These are phyloP conservation scores for Electrophaes corylata DNA, from an alignment of 2,888 invertebrate genomes.

Conservation along the genomic window DNA sequence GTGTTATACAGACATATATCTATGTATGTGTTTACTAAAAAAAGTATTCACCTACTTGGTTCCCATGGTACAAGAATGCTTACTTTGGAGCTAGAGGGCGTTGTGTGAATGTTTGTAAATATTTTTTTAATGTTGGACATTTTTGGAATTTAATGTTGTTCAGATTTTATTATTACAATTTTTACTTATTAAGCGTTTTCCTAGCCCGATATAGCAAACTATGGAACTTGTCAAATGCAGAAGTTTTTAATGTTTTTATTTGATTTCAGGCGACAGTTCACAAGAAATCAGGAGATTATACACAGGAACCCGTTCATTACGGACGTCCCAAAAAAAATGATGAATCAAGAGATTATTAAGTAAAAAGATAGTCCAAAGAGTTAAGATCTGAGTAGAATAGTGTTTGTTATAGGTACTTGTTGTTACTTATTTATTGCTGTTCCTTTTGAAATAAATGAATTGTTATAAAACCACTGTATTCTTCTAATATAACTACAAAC, in stretches of 20 bases:
- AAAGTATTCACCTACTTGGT: too few relatives aligned
- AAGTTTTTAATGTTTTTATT: constrained; percentile 1
- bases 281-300: constrained; percentile 66
- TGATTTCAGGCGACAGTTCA: constrained; percentile 73
- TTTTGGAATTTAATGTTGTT: too few relatives aligned
- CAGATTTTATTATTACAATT: too few relatives aligned
- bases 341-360: constrained; percentile 64
- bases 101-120: too few relatives aligned
- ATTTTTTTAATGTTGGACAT: too few relatives aligned
- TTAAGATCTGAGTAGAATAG: background rate
- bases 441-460: constrained; percentile 10
- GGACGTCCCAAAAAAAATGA: constrained; percentile 62
- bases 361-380: constrained; percentile 53
- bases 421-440: constrained; percentile 33
- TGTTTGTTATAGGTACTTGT: background rate
- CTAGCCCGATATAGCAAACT: too few relatives aligned
- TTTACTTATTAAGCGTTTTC: too few relatives aligned
- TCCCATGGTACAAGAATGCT: too few relatives aligned
- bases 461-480: constrained; percentile 6
- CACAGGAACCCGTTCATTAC: constrained; percentile 64
- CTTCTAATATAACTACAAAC: background rate
- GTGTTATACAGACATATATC: too few relatives aligned
- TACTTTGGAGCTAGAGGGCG: too few relatives aligned
- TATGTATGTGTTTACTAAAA: too few relatives aligned
- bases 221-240: too few relatives aligned